phyloP scores from a whole-genome alignment of 2,888 invertebrate genomes.

The Uropetala carovei region DNA sequence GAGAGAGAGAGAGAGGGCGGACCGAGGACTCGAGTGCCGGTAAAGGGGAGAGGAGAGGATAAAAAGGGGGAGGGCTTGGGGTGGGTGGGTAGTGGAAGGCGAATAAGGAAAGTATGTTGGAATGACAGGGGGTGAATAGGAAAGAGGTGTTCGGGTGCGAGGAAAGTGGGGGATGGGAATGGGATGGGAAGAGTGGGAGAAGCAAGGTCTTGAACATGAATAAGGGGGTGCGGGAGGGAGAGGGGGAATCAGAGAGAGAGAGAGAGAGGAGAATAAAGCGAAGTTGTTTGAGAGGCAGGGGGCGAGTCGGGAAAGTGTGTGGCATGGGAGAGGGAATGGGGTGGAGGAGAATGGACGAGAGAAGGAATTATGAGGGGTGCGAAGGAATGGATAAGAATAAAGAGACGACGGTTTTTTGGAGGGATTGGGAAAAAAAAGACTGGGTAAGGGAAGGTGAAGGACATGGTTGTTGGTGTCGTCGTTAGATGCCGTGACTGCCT shows the following conservation, averaged over 20 bases:
- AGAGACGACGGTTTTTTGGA: not conserved
- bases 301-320: not conserved
- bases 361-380: not conserved
- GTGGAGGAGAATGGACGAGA: not conserved
- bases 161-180: not conserved
- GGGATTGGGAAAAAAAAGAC: not conserved
- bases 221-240: not conserved
- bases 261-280: not conserved
- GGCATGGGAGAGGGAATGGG: not conserved
- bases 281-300: too few relatives aligned
- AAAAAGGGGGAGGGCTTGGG: too few relatives aligned
- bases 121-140: not conserved
- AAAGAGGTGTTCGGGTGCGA: not conserved
- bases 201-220: too few relatives aligned
- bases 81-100: not conserved
- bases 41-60: too few relatives aligned
- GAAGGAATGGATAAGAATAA: not conserved
- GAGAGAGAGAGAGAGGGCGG: not conserved
- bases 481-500: not conserved
- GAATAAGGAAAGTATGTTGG: not conserved
- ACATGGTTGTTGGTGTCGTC: constrained; percentile 3
- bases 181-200: not conserved
- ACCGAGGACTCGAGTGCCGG: not conserved
- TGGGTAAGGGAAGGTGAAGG: not conserved
- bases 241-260: not conserved